Percentiles rank a stretch among this genome's conserved stretches.
Evolutionary conservation across 2,888 invertebrate genomes (phyloP).

Genomic region (Tridacna crocea): DNA sequence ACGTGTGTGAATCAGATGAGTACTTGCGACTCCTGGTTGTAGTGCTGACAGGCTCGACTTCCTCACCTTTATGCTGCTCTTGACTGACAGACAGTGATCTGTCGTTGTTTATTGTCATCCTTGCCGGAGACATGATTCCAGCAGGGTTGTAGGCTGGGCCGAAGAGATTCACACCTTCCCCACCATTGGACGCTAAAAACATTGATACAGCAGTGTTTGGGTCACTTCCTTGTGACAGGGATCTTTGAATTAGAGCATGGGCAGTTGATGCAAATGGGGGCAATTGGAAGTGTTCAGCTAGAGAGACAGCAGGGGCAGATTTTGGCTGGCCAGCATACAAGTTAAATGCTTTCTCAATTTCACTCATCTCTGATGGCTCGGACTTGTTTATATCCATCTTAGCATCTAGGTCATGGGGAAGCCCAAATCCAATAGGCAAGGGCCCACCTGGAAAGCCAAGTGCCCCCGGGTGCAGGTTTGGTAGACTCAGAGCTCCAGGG

Average conservation of each 20-base stretch:
- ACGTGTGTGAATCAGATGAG: conserved; percentile 74
- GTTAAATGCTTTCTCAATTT: conserved; percentile 60
- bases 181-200: conserved; percentile 61
- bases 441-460: conserved; percentile 56
- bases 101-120: conserved; percentile 41
- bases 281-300: conserved; percentile 65
- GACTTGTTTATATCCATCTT: conserved; percentile 48
- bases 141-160: conserved; percentile 48
- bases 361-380: conserved; percentile 50
- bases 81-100: conserved; percentile 57
- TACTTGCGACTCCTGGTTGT: conserved; percentile 74
- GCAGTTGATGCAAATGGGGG: conserved; percentile 72
- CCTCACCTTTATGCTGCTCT: conserved; percentile 49
- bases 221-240: conserved; percentile 60
- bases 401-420: conserved; percentile 45
- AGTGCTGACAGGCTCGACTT: conserved; percentile 66
- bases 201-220: conserved; percentile 62
- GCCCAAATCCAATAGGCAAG: conserved; percentile 51
- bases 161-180: conserved; percentile 55
- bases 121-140: conserved; percentile 55
- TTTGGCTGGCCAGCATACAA: conserved; percentile 46
- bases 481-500: conserved; percentile 62
- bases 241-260: conserved; percentile 59
- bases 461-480: conserved; percentile 50
- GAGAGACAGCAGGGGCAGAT: conserved; percentile 43